A percentile compares a stretch with the other conserved stretches of the same genome.
Conservation (phyloP, 2,888 invertebrate species). For the Endotricha flammealis region DNA sequence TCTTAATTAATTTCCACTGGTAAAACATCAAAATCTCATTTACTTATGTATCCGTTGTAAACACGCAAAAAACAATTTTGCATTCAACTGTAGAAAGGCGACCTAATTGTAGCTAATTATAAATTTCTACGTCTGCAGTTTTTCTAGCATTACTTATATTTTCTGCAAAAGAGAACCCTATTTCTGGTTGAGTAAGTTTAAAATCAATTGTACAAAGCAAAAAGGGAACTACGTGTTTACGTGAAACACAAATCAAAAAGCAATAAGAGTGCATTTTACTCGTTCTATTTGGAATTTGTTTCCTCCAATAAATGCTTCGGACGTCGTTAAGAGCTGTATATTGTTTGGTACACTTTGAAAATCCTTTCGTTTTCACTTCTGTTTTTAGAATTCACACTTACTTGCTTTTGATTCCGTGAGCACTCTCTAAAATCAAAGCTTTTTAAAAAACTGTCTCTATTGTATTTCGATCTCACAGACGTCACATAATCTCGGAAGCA, state of each 20-base stretch:
- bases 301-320: constrained; percentile 53
- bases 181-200: constrained; percentile 4
- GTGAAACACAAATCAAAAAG: constrained; percentile 56
- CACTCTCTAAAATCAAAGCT: too few relatives aligned
- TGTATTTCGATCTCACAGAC: too few relatives aligned
- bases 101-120: constrained; percentile 31
- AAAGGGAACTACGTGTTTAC: constrained; percentile 35
- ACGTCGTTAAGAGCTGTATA: constrained; percentile 39
- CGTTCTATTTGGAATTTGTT: constrained; percentile 59
- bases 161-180: constrained; percentile 2
- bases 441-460: too few relatives aligned
- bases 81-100: constrained; percentile 20
- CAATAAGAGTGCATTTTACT: constrained; percentile 58
- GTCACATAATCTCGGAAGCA: too few relatives aligned
- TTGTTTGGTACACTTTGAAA: constrained; percentile 22
- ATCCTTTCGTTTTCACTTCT: constrained; percentile 19
- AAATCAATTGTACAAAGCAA: constrained; percentile 15
- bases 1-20: too few relatives aligned
- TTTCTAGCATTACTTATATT: constrained; percentile 4
- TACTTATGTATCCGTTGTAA: too few relatives aligned
- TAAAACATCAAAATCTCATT: too few relatives aligned
- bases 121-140: constrained; percentile 17
- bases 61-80: constrained; percentile 23
- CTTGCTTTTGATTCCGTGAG: too few relatives aligned
- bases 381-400: constrained; percentile 16